Percentiles rank a stretch among this genome's conserved stretches.
Conservation (phyloP, 2,113 vertebrate genomes). For the Forbesichthys agassizii region DNA sequence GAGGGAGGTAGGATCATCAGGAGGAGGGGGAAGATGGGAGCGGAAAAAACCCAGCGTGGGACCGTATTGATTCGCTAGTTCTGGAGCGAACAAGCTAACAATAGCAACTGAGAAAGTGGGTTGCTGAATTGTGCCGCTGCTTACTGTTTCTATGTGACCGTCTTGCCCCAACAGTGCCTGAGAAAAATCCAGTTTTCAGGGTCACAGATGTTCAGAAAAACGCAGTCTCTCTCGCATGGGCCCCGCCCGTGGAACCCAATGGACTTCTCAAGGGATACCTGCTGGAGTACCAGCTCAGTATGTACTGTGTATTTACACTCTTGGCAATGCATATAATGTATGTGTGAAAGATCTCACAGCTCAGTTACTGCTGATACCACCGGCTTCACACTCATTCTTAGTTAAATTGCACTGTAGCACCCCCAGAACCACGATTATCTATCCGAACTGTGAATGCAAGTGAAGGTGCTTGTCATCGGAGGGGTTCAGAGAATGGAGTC, state of each 20-base stretch:
- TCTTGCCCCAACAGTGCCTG: slow-evolving; percentile 82
- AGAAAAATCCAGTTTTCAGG: slow-evolving; percentile 83
- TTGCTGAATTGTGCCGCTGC: slow-evolving; percentile 25
- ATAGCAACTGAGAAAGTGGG: slow-evolving; percentile 54
- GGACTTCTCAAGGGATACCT: slow-evolving; percentile 88
- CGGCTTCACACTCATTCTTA: not conserved
- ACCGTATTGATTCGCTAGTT: slow-evolving; percentile 58
- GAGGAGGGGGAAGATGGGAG: not conserved
- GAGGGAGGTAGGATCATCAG: slow-evolving; percentile 88
- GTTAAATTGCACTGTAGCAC: too few species aligned
- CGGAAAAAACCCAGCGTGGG: slow-evolving; percentile 43
- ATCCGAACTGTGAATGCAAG: too few species aligned
- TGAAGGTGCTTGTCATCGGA: too few species aligned
- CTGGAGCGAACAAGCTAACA: slow-evolving; percentile 55
- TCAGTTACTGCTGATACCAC: not conserved
- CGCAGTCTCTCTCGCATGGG: slow-evolving; percentile 85
- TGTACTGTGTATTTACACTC: slow-evolving; percentile 53
- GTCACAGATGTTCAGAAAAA: slow-evolving; percentile 85
- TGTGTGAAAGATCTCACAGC: not conserved
- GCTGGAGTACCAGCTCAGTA: slow-evolving; percentile 94
- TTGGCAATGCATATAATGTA: not conserved
- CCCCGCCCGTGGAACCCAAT: slow-evolving; percentile 84
- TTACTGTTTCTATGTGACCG: slow-evolving; percentile 38
- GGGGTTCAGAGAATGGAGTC: too few species aligned
- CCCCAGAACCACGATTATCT: too few species aligned